These are phyloP conservation scores for Thymelicus acteon DNA, from an alignment of 2,888 invertebrate genomes.

Conservation along the genomic window DNA sequence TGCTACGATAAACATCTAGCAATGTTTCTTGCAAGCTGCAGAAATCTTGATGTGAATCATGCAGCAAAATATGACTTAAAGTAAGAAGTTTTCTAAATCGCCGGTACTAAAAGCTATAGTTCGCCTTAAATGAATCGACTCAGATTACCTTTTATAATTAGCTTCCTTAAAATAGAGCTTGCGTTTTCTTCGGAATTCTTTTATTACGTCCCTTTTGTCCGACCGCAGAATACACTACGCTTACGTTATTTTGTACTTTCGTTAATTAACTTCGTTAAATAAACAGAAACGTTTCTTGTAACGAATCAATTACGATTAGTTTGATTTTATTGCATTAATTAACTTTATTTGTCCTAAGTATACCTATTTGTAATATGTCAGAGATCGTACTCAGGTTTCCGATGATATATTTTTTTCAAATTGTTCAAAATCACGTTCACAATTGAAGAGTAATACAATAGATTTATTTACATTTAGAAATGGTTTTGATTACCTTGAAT, in stretches of 20 bases:
- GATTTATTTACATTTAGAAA: too few relatives aligned
- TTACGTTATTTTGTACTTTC: slow-evolving; percentile 44
- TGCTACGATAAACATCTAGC: too few relatives aligned
- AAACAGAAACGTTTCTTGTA: slow-evolving; percentile 14
- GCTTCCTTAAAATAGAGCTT: slow-evolving; percentile 66
- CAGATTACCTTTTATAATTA: slow-evolving; percentile 75
- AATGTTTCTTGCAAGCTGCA: too few relatives aligned
- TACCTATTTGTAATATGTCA: too few relatives aligned
- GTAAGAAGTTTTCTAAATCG: not conserved
- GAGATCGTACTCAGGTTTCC: too few relatives aligned
- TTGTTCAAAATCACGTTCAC: too few relatives aligned
- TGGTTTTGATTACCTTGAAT: too few relatives aligned
- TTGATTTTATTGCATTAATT: not conserved
- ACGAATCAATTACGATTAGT: slow-evolving; percentile 19
- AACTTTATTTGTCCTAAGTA: not conserved
- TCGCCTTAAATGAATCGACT: slow-evolving; percentile 70
- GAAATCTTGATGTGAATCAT: too few relatives aligned
- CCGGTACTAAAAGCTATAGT: slow-evolving; percentile 4
- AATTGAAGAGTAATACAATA: too few relatives aligned
- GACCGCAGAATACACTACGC: slow-evolving; percentile 53
- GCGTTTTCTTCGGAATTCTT: slow-evolving; percentile 62
- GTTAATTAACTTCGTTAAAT: slow-evolving; percentile 38
- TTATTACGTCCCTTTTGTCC: slow-evolving; percentile 54
- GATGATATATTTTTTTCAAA: too few relatives aligned
- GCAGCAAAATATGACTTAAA: too few relatives aligned